phyloP scores from a whole-genome alignment of 2,113 vertebrate genomes.

The Brevimyrus niger region DNA sequence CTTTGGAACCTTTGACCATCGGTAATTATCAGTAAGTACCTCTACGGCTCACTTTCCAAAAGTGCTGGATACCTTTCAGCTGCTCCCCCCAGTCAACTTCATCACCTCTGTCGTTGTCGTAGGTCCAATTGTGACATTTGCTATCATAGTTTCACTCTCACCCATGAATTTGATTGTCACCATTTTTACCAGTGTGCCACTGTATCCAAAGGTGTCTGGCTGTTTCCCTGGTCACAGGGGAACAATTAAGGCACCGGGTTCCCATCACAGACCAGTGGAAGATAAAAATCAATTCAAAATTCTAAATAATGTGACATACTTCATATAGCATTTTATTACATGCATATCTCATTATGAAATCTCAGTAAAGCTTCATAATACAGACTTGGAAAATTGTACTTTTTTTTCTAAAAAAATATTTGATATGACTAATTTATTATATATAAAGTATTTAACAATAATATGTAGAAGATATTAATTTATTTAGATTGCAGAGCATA shows the following conservation, averaged over 20 bases:
- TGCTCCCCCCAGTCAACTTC: not conserved
- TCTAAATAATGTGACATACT: not conserved
- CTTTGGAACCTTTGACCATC: not conserved
- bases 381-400: not conserved
- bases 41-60: not conserved
- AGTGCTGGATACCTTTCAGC: not conserved
- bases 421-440: constrained; percentile 59
- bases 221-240: not conserved
- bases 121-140: not conserved
- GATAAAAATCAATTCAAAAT: not conserved
- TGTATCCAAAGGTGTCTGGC: not conserved
- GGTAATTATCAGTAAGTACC: not conserved
- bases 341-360: constrained; percentile 11
- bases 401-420: constrained; percentile 39
- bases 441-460: constrained; percentile 60
- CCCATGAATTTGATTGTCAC: constrained; percentile 25
- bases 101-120: not conserved
- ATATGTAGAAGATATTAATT: constrained; percentile 46
- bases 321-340: constrained; percentile 13
- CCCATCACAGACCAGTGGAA: not conserved
- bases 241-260: not conserved
- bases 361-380: not conserved
- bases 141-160: constrained; percentile 18
- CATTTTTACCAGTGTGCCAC: constrained; percentile 23
- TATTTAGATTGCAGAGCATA: constrained; percentile 41